A percentile compares a stretch with the other conserved stretches of the same genome.
These are phyloP conservation scores for Glareola pratincola DNA, from an alignment of 2,113 vertebrate genomes.

Conservation along the genomic window DNA sequence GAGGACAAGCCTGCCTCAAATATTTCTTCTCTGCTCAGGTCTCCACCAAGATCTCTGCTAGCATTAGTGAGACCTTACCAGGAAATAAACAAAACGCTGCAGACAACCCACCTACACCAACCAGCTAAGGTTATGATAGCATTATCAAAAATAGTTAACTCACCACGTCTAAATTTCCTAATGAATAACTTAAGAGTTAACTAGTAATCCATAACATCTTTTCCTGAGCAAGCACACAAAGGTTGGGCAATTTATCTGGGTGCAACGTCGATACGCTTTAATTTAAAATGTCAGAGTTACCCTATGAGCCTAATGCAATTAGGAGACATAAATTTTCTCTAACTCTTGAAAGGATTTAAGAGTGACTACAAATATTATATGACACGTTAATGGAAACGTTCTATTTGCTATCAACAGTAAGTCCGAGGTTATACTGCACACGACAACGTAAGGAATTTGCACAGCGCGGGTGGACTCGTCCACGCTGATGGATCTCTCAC, in stretches of 20 bases:
- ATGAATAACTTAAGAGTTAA: conserved; percentile 58
- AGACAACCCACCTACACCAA: not conserved
- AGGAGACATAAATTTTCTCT: not conserved
- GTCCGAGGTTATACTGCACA: not conserved
- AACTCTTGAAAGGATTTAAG: not conserved
- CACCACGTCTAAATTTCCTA: not conserved
- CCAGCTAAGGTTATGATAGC: not conserved
- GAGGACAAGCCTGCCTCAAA: not conserved
- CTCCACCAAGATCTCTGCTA: not conserved
- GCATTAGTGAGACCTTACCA: not conserved
- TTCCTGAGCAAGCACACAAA: conserved; percentile 39
- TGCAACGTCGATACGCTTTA: not conserved
- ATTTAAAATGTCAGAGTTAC: not conserved
- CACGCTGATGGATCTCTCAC: not conserved
- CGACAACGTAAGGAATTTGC: not conserved
- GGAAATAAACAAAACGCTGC: not conserved
- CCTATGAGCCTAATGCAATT: not conserved
- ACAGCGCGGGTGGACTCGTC: accelerated
- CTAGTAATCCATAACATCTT: conserved; percentile 20
- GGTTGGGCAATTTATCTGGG: conserved; percentile 15
- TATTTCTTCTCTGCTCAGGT: not conserved
- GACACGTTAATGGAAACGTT: conserved; percentile 28
- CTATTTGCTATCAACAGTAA: not conserved
- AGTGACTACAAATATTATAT: not conserved
- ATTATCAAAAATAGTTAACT: not conserved